Base-by-base conservation (phyloP, 2,888 invertebrate genomes). In the Cryptops parisi region DNA sequence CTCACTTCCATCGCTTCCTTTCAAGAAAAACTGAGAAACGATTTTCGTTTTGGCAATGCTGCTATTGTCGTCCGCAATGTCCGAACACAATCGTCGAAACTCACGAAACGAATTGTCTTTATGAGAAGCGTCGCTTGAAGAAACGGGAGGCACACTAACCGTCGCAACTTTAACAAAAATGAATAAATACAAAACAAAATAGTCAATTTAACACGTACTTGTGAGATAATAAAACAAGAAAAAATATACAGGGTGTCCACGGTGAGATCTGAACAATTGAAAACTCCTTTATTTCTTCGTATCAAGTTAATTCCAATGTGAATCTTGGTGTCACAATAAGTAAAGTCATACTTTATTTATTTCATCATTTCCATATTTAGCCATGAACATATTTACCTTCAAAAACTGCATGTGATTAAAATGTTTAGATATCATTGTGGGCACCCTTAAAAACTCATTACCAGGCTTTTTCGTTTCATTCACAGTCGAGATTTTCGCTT, bases 21-120 rank as follows among this genome's bases (percentile, higher is more conserved):
- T 75, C 1, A 72, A 74, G 47, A 89, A 80, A 61, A 83, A 77
- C 52, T 75, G 70, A 59, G 78, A 77, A 0, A 89, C 72, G 52
- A 78, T 74, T 22, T 79, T 78, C 0, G 86, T 87, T 72, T 93
- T 93, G 22, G 79, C 82, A 25, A 79, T 77, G 64, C 91, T 89
- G 54, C 87, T 83, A 62, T 79, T 78, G 40, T 81, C 82, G 52
- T 76, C 78, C 0, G 85, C 78, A 55, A 94, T 78, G 63, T 80
- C 78, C 52, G 81, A 79, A 67, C 90, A 89, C 17, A 94, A 68
- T 40, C 76, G 72, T 52, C 81, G 76, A 68, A 91, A 91, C 62
- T 81, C 80, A 22, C 78, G 74, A 67, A 93, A 84, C 33, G 77
- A 76, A 64, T 84, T 74, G 67, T 88, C 87, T 55, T 78, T 78